Evolutionary conservation across 1,140 invertebrate species (phyloP), one percentile per base, ranked within the genome.

Genomic region (Drosophila mauritiana): DNA sequence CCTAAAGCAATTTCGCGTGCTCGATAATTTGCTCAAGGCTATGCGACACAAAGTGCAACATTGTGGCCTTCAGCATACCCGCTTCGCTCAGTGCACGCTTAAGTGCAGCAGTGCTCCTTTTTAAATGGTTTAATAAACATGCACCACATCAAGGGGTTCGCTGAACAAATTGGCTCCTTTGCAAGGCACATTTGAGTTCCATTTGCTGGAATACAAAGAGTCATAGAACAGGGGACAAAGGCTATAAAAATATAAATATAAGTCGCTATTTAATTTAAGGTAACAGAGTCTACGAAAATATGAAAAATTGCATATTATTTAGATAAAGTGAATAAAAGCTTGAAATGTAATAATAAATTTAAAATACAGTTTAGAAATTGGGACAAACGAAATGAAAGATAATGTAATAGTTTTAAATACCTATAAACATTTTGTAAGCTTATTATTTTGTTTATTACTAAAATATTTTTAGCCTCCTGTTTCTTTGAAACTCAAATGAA

Each of bases 21-120:
- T 89, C 63, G 72, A 89, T 88, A 89, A 88, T 83, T 88, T 83
- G 76, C 79, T 83, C 82, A 88, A 58, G 54, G 75, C 83, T 10
- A 53, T 59, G 49, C 27, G 25, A 49, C 25, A 46, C 45, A 4
- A 22, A 73, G 39, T 25, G 55, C 15, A 62, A 62, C n/a, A 34
- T 22, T 45, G 45, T 11, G 55, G 39, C 34, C 22, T 46, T 39
- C 20, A 36, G 39, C 53, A 40, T 12, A 11, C 4, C 43, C 37
- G 10, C 37, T 48, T 15, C 37, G 27, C n/a, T 37, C 27, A 51
- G 65, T 45, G 15, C 17, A 43, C 1, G 40, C 7, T 12, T 22
- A 40, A 68, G 45, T 59, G 69, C 68, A 61, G 69, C 68, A 61
- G 48, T 15, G 34, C 36, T 56, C 43, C 15, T 46, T 72, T 73